A percentile compares a stretch with the other conserved stretches of the same genome.
Conservation (phyloP, 2,797 vertebrate species). For the Meriones psammophilus region DNA sequence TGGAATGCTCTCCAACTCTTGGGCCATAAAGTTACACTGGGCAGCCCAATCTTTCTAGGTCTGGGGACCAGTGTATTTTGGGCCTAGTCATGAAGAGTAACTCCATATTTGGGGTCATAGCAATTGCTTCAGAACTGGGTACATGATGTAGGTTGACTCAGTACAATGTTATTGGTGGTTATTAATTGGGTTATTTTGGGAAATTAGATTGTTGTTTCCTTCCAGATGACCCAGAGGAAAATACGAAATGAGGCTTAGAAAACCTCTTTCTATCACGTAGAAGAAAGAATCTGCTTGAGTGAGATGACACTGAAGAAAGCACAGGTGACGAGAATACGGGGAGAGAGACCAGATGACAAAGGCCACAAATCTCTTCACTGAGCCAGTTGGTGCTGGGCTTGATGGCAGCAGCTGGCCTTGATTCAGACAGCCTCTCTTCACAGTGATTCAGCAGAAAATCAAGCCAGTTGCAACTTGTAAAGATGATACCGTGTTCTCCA, state of each 20-base stretch:
- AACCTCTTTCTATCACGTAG: background rate
- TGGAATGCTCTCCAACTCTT: background rate
- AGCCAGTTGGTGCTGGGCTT: background rate
- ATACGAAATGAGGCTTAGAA: background rate
- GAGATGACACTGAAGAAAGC: background rate
- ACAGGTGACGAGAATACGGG: too few species aligned
- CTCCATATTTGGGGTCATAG: background rate
- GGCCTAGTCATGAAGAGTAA: background rate
- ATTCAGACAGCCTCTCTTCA: background rate
- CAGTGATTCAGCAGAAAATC: background rate
- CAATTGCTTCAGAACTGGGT: background rate
- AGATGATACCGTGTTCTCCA: background rate
- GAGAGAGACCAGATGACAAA: background rate
- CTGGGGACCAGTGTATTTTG: background rate
- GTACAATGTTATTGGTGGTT: background rate
- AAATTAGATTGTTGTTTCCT: background rate
- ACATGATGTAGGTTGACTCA: background rate
- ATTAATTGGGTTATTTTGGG: slow-evolving; percentile 14
- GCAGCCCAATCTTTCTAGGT: background rate
- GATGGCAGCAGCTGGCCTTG: background rate
- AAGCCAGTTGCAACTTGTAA: background rate
- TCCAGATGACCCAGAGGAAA: background rate
- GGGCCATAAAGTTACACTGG: too few species aligned
- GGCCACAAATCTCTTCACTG: too few species aligned
- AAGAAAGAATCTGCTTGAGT: background rate